Evolutionary conservation across 2,888 invertebrate species (phyloP).

Genomic region (Ormia ochracea): DNA sequence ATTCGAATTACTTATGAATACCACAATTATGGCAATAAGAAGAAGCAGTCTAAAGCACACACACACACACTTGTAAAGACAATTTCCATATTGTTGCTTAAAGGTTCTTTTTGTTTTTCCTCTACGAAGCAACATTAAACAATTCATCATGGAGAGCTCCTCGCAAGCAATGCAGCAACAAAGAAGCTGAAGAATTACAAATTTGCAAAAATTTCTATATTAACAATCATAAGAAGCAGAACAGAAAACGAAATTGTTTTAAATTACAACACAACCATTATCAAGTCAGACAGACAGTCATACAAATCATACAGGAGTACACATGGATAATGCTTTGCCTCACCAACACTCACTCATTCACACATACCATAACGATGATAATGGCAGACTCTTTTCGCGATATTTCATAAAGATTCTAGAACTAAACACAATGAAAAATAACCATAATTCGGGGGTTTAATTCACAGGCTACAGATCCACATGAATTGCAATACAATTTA

Average conservation of each 20-base stretch:
- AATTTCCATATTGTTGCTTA: neutral
- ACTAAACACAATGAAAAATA: constrained; percentile 45
- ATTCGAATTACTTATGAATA: neutral
- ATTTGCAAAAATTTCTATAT: constrained; percentile 2
- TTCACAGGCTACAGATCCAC: neutral
- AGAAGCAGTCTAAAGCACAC: neutral
- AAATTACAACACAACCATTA: constrained; percentile 47
- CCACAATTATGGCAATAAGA: neutral
- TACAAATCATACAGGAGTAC: neutral
- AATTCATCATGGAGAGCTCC: constrained; percentile 34
- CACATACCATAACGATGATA: neutral
- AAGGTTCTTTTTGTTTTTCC: neutral
- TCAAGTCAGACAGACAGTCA: constrained; percentile 11
- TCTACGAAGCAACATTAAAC: constrained; percentile 32
- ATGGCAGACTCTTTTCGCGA: constrained; percentile 39
- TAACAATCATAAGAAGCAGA: constrained; percentile 33
- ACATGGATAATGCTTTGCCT: neutral
- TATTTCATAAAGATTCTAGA: constrained; percentile 12
- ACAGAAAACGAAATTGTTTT: constrained; percentile 37
- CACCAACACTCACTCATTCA: neutral
- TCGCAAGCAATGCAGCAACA: neutral
- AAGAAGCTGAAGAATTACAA: constrained; percentile 3
- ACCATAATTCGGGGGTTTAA: constrained; percentile 54
- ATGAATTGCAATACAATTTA: constrained; percentile 21
- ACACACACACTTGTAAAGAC: neutral